Percentiles rank a stretch among this genome's conserved stretches.
Evolutionary conservation across 2,113 vertebrate species (phyloP).

Genomic region (Grammomys dolichurus): DNA sequence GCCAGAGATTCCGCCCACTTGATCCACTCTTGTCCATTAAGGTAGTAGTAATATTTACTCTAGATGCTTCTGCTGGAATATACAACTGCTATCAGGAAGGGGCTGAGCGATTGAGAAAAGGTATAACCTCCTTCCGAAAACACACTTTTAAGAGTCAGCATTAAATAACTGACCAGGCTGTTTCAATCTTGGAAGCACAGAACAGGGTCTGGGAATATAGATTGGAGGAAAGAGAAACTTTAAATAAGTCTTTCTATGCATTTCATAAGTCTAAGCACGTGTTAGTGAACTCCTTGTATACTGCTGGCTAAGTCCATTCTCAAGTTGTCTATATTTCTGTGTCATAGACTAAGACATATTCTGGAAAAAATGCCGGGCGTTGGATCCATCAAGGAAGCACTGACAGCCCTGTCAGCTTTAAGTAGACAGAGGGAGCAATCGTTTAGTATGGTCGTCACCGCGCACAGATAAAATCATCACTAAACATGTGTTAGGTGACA

Average conservation of each 20-base stretch:
- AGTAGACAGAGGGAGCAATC: constrained; percentile 74
- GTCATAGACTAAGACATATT: constrained; percentile 60
- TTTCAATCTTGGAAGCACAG: constrained; percentile 3
- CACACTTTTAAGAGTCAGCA: neutral
- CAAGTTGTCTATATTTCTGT: constrained; percentile 49
- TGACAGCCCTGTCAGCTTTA: constrained; percentile 80
- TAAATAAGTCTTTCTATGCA: constrained; percentile 1
- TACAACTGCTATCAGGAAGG: neutral
- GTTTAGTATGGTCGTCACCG: constrained; percentile 67
- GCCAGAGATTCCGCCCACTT: neutral
- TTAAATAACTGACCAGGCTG: constrained; percentile 6
- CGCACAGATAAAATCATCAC: constrained; percentile 77
- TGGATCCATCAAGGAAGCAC: constrained; percentile 69
- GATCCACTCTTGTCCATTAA: constrained; percentile 24
- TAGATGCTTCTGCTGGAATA: neutral
- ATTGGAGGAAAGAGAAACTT: constrained; percentile 8
- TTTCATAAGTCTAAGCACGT: constrained; percentile 19
- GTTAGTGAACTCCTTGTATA: constrained; percentile 59
- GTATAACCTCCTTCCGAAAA: neutral
- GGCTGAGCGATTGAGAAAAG: neutral
- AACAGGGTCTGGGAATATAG: neutral
- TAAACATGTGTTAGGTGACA: constrained; percentile 79
- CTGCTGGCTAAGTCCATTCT: constrained; percentile 46
- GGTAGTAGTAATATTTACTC: constrained; percentile 18
- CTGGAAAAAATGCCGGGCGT: constrained; percentile 55